Base-by-base conservation (phyloP, 2,888 invertebrate species). In the Bellardia bayeri region DNA sequence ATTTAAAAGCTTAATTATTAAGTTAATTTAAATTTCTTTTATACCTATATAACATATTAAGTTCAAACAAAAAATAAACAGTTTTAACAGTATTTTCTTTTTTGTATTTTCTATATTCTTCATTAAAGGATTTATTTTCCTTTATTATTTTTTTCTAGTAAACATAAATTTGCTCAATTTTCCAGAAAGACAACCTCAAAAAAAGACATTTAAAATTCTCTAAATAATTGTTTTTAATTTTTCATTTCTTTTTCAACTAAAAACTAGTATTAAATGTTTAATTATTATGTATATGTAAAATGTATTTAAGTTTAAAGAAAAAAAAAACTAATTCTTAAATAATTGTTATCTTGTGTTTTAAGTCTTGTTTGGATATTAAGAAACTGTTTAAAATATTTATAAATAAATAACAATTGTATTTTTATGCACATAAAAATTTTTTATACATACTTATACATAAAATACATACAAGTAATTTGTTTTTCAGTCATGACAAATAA, bases 301-400 rank as follows among this genome's bases (percentile, higher is more conserved):
- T 9, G 23, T 45, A 3, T 45, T n/a, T 71, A 64, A 69, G 76
- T 69, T 82, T 4, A 37, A 11, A 56, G 23, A 45, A 69, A 69
- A 33, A 58, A 30, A 45, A 74, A 86, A 68, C 61, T 86, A 56
- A 79, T 54, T 42, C 37, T 79, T 69, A 85, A 87, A 79, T 85
- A 85, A 82, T 85, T 87, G 87, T 87, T 87, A 84, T 79, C 66
- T 79, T 84, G 87, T 87, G 82, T 85, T 85, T 84, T 87, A 87
- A 87, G 83, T 84, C 58, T 66, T 75, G 71, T 86, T 82, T 51
- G 37, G 75, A 68, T 72, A 74, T 11, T 49, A 54, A 51, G 23
- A 13, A 61, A 68, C 30, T 40, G 49, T 61, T 58, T 30, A 71
- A 64, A 76, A 64, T 40, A 71, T 45, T 45, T 23, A 78, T 16